Percentiles rank a stretch among this genome's conserved stretches.
Conservation (phyloP, 2,888 invertebrate species). For the Sinotaia quadrata region DNA sequence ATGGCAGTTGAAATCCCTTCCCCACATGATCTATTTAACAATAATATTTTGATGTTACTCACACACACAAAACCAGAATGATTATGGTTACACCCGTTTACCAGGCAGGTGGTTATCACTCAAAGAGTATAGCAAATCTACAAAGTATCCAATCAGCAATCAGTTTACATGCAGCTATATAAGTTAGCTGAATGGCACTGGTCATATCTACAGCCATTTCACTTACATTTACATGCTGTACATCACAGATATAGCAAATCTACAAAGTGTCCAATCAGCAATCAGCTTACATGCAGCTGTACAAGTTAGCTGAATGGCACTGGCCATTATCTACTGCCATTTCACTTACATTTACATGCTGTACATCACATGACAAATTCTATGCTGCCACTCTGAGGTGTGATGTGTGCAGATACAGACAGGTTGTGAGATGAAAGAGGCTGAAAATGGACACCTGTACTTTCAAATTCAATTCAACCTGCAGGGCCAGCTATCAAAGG, state of each 20-base stretch:
- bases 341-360: conserved; percentile 14
- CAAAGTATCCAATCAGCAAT: background rate
- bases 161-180: background rate
- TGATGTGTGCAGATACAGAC: conserved; percentile 19
- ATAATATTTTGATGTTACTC: no score
- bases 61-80: no score
- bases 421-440: conserved; percentile 15
- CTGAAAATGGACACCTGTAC: conserved; percentile 21
- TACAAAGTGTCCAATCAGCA: background rate
- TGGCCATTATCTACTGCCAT: background rate
- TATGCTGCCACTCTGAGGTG: conserved; percentile 23
- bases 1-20: no score
- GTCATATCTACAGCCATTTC: background rate
- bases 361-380: conserved; percentile 23
- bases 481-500: no score
- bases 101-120: no score
- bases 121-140: background rate
- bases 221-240: conserved; percentile 13
- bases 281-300: background rate
- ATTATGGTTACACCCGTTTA: no score
- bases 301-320: background rate
- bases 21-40: no score
- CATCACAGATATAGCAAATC: background rate
- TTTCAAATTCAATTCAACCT: background rate
- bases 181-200: background rate